Percentiles rank a stretch among this genome's conserved stretches.
phyloP scores from a whole-genome alignment of 2,888 invertebrate genomes.

The Drosophila mulleri region DNA sequence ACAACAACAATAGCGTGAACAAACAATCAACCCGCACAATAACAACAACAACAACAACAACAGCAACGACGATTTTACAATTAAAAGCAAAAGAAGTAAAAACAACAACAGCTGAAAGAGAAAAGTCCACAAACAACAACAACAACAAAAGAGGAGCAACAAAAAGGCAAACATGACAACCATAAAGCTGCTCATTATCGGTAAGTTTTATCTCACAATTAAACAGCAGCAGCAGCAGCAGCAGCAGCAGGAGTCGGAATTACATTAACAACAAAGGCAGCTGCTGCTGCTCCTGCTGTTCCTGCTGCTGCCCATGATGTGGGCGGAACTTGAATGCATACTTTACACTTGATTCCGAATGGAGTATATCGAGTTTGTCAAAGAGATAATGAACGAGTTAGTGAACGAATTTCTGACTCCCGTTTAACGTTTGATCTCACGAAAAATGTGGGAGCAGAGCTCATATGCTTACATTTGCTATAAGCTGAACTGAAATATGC shows the following conservation, averaged over 20 bases:
- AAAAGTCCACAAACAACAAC: constrained; percentile 18
- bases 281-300: constrained; percentile 6
- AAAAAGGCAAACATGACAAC: constrained; percentile 68
- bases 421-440: neutral
- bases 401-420: neutral
- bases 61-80: constrained; percentile 21
- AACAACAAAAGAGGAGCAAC: neutral
- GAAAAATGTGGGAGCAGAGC: neutral
- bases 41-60: constrained; percentile 9
- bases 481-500: too few relatives aligned
- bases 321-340: constrained; percentile 1
- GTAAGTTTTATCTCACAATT: constrained; percentile 82
- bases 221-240: constrained; percentile 49
- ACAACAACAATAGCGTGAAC: neutral
- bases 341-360: neutral
- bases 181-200: constrained; percentile 82
- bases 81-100: constrained; percentile 19
- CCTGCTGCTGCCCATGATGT: neutral
- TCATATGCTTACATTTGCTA: neutral
- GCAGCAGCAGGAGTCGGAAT: constrained; percentile 12
- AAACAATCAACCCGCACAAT: neutral
- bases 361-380: neutral
- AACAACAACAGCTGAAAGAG: neutral
- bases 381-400: neutral
- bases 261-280: constrained; percentile 30